Evolutionary conservation across 1,140 invertebrate genomes (phyloP).

Genomic region (Myzus persicae): DNA sequence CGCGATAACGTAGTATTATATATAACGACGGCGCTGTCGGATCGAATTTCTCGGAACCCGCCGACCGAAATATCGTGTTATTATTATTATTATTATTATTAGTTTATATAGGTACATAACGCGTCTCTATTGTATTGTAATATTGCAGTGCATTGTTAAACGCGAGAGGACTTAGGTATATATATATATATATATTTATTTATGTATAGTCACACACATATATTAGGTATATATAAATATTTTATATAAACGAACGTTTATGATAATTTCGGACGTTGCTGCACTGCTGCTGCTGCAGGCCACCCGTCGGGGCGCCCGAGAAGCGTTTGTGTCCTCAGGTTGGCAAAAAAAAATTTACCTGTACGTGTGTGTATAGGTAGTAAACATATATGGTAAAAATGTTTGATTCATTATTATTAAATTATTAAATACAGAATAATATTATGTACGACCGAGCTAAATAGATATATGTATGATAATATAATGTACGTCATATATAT

Average conservation of each 20-base stretch:
- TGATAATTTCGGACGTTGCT: not conserved
- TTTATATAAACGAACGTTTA: not conserved
- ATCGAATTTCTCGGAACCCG: constrained; percentile 44
- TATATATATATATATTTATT: no score
- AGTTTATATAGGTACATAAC: not conserved
- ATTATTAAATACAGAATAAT: not conserved
- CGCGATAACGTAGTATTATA: not conserved
- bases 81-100: not conserved
- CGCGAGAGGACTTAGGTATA: not conserved
- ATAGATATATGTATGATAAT: no score
- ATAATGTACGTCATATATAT: no score
- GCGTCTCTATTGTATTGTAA: not conserved
- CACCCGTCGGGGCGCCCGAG: not conserved
- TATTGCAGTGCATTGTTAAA: not conserved
- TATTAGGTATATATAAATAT: not conserved
- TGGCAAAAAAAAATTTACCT: not conserved
- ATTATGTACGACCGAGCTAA: no score
- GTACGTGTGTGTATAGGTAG: not conserved
- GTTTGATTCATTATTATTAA: not conserved
- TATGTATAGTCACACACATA: no score
- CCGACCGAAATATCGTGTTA: not conserved
- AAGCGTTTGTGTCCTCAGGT: not conserved
- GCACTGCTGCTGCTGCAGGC: no score
- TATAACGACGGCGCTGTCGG: not conserved
- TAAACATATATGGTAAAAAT: no score